These are phyloP conservation scores for Ichneumoninae sp. DNA, from an alignment of 2,888 invertebrate species.

Conservation along the genomic window DNA sequence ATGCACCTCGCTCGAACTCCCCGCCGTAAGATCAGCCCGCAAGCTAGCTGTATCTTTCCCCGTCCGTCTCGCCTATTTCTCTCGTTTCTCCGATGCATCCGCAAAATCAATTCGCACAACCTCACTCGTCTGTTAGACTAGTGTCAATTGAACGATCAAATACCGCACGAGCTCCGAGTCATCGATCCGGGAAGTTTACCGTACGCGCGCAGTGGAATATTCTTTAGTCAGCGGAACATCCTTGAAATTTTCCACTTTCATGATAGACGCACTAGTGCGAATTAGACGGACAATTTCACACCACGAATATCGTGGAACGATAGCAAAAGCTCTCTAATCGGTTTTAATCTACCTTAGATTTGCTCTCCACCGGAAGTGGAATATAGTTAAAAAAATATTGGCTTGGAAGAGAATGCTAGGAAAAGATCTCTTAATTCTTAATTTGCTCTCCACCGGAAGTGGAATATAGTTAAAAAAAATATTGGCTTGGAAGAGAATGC, in stretches of 20 bases:
- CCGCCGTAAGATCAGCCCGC: neutral
- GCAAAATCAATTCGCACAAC: conserved; percentile 44
- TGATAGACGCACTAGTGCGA: neutral
- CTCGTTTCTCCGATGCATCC: conserved; percentile 25
- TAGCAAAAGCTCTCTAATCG: neutral
- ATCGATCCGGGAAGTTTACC: conserved; percentile 59
- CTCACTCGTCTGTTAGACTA: neutral
- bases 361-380: neutral
- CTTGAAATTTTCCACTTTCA: conserved; percentile 34
- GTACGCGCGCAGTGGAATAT: conserved; percentile 24
- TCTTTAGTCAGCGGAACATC: conserved; percentile 2
- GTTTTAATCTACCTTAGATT: neutral
- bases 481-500: too few relatives aligned
- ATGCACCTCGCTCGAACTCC: neutral
- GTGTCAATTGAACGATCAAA: conserved; percentile 49
- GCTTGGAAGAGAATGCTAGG: too few relatives aligned
- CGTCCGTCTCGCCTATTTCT: conserved; percentile 10
- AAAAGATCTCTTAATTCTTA: too few relatives aligned
- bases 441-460: neutral
- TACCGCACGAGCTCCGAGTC: conserved; percentile 52
- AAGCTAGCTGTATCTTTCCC: conserved; percentile 3
- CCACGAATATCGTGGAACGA: neutral
- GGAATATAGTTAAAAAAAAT: neutral
- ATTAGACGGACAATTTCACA: neutral
- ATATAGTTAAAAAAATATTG: neutral